phyloP scores from a whole-genome alignment of 2,797 vertebrate species.

The Paramormyrops hopkinsi region DNA sequence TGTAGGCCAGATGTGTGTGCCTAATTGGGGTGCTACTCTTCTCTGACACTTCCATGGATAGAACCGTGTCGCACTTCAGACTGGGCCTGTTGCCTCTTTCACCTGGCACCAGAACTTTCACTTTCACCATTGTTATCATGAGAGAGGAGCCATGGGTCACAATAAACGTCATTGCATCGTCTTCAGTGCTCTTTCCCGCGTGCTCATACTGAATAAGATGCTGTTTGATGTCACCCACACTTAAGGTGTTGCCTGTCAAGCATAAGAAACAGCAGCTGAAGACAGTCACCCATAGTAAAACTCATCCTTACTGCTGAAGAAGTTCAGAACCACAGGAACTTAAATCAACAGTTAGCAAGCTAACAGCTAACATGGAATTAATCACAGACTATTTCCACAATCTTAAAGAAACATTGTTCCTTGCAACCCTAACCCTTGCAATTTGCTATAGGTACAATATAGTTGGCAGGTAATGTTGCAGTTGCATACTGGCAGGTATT shows the following conservation, averaged over 20 bases:
- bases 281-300: neutral
- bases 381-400: neutral
- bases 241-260: slow-evolving; percentile 77
- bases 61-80: slow-evolving; percentile 57
- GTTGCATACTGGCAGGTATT: slow-evolving; percentile 56
- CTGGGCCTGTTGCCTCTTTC: slow-evolving; percentile 54
- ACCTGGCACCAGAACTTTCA: slow-evolving; percentile 59
- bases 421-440: neutral
- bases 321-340: neutral
- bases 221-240: slow-evolving; percentile 73
- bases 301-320: neutral
- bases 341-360: neutral
- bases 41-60: slow-evolving; percentile 70
- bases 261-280: neutral
- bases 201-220: slow-evolving; percentile 76
- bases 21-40: slow-evolving; percentile 71
- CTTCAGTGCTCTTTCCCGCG: slow-evolving; percentile 59
- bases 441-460: neutral
- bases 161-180: slow-evolving; percentile 79
- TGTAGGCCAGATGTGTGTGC: slow-evolving; percentile 74
- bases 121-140: slow-evolving; percentile 65
- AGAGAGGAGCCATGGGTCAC: slow-evolving; percentile 77
- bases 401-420: neutral
- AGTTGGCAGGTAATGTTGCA: neutral
- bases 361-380: neutral